Evolutionary conservation across 2,797 vertebrate species (phyloP), one percentile per base, ranked within the genome.

Genomic region (Anableps anableps): DNA sequence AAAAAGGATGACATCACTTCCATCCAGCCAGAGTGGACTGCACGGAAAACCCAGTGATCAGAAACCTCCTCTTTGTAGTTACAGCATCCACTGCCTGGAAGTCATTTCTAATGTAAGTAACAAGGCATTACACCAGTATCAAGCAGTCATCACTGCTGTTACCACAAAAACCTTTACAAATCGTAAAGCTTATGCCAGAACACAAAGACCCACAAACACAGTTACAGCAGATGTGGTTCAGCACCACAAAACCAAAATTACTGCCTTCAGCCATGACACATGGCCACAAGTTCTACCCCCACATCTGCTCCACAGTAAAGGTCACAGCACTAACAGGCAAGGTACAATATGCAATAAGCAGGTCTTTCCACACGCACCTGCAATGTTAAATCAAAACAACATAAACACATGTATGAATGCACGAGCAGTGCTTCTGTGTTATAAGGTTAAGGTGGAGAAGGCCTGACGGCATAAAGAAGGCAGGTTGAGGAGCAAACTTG

Each of bases 1-100:
- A 82, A 79, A 43, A 62, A 31, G 62, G 74, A 85, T 80, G 74
- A 86, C 79, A 79, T 53, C 38, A 31, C 73, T 70, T 80, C 38
- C 53, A n/a, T 17, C 34, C 19, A 29, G 29, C 38, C 58, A 34
- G 31, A 64, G 31, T 3, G 17, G 17, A 64, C 64, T 66, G 19
- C 17, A 66, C 0, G 36, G 64, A 38, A 41, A 41, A 66, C 41
- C 36, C 17, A 5, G 7, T 14, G 31, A 47, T 75, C 55, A 84
- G 60, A 70, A 70, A 21, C 17, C 55, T 75, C 41, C 68, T 17
- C 3, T 11, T 47, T 41, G 45, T 43, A 73, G 43, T 78, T 29
- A 62, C 45, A 82, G 72, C 31, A 76, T 72, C 53, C 13, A 68
- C 78, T n/a, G 70, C 47, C 80, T 73, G 75, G 38, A 71, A 55